Base-by-base conservation (phyloP, 2,888 invertebrate species). In the Cryptus viduatorius region DNA sequence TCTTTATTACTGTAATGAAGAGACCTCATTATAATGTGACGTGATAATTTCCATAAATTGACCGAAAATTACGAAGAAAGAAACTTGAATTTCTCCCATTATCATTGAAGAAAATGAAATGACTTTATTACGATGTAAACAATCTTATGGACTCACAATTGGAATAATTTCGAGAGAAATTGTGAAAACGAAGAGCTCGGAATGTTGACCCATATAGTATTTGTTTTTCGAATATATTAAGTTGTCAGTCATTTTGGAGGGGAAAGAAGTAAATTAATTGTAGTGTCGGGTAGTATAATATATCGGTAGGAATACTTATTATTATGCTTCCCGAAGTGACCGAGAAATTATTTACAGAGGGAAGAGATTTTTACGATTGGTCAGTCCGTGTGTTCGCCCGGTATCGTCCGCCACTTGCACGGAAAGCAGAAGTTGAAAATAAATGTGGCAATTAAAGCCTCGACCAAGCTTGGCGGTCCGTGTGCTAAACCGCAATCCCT, bases 391-490 rank as follows among this genome's bases (percentile, higher is more conserved):
- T 37, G 59, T 67, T 48, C 73, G 68, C 19, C 19, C 42, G 16
- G 37, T 24, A 24, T 4, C 37, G 46, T 59, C 46, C 19, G 59
- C 31, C 44, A 19, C 67, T 50, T 59, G 68, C 69, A 75, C 69
- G 72, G 44, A 69, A 78, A 73, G 65, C 48, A 65, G 73, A 44
- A 67, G 67, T 84, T 75, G 59, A 77, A 79, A 85, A 86, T 86
- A 87, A 87, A 84, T 86, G 81, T 76, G 83, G 84, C 84, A 86
- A 87, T 88, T 87, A 87, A 86, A 84, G 82, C 19, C 64, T 67
- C 76, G 65, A 42, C 61, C 68, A 48, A 24, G n/a, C 42, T 14
- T 59, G 59, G 61, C 44, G 72, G 44, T 16, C 16, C 79, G 19
- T 48, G 68, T 44, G 53, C 37, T 31, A 61, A 56, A n/a, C 31